Evolutionary conservation across 2,797 vertebrate genomes (phyloP).

Genomic region (Cacajao melanocephalus): DNA sequence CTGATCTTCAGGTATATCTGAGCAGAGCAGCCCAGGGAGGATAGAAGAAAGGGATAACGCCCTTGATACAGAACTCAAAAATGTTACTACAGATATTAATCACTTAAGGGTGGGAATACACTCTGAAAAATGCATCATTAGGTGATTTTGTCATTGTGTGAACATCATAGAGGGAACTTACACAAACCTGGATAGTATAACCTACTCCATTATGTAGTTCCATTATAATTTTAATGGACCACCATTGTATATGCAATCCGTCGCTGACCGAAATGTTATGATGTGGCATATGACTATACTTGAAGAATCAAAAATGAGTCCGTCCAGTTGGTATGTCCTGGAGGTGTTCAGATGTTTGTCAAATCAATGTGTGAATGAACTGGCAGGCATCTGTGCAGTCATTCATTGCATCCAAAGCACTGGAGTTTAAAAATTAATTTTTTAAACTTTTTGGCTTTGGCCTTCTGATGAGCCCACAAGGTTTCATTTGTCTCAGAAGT

Average conservation of each 20-base stretch:
- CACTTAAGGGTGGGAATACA: neutral
- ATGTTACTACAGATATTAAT: neutral
- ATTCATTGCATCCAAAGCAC: neutral
- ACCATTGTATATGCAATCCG: no score
- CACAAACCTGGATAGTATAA: neutral
- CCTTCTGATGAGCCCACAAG: neutral
- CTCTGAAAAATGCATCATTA: neutral
- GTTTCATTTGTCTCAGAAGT: neutral
- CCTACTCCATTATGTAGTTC: neutral
- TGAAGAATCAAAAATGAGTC: constrained; percentile 1
- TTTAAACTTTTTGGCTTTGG: neutral
- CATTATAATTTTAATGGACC: neutral
- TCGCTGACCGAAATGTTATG: neutral
- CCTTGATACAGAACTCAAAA: neutral
- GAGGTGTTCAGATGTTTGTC: neutral
- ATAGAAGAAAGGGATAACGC: neutral
- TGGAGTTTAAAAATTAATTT: neutral
- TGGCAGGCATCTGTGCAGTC: neutral
- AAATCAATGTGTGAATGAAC: neutral
- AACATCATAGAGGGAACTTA: neutral
- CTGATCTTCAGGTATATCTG: neutral
- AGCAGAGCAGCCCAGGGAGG: neutral
- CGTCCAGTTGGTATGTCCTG: neutral
- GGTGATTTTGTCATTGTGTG: neutral
- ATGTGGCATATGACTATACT: neutral